phyloP scores from a whole-genome alignment of 1,140 invertebrate species.

The Dolichoris vasculosae region DNA sequence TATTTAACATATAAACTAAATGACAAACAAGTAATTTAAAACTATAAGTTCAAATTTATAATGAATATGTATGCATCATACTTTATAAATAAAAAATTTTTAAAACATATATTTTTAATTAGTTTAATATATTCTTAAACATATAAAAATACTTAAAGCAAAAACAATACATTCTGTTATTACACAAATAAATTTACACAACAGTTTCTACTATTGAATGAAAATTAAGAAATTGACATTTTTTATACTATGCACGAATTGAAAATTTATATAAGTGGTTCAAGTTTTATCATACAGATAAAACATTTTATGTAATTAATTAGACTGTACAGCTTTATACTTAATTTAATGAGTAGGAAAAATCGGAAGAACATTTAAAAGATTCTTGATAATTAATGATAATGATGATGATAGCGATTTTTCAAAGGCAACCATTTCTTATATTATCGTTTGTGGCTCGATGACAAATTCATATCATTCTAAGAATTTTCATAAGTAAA shows the following conservation, averaged over 20 bases:
- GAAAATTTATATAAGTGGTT: not conserved
- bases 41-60: too few relatives aligned
- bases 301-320: not conserved
- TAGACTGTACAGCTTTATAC: slow-evolving; percentile 17
- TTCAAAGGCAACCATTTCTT: not conserved
- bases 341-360: slow-evolving; percentile 31
- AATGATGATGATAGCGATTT: not conserved
- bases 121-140: slow-evolving; percentile 4
- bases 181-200: slow-evolving; percentile 9
- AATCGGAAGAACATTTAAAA: slow-evolving; percentile 25
- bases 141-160: slow-evolving; percentile 11
- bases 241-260: not conserved
- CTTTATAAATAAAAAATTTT: not conserved
- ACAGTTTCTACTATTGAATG: not conserved
- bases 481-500: not conserved
- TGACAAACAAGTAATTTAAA: too few relatives aligned
- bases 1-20: too few relatives aligned
- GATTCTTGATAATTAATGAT: not conserved
- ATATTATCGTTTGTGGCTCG: not conserved
- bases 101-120: not conserved
- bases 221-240: not conserved
- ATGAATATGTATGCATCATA: too few relatives aligned
- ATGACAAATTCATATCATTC: not conserved
- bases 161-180: slow-evolving; percentile 4
- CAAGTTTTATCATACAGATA: not conserved